Percentiles rank a stretch among this genome's conserved stretches.
These are phyloP conservation scores for Halcyon malimbica DNA, from an alignment of 2,113 vertebrate species.

Conservation along the genomic window DNA sequence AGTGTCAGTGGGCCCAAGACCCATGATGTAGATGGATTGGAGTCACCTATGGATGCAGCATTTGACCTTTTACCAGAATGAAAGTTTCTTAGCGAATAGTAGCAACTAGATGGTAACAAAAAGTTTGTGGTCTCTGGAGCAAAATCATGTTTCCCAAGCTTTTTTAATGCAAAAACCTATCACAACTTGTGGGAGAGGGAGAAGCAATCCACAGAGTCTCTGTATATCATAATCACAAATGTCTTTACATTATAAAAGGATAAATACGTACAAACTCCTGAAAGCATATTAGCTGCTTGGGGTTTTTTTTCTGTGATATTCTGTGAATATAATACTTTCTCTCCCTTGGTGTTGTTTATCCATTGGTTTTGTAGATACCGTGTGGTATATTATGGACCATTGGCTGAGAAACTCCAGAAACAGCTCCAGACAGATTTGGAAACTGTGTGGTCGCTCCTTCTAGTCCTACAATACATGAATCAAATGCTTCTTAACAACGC, in stretches of 20 bases:
- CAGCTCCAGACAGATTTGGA: background rate
- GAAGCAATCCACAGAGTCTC: background rate
- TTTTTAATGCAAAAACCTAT: background rate
- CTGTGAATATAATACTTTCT: background rate
- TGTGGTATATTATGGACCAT: background rate
- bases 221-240: background rate
- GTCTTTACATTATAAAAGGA: background rate
- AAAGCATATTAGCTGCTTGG: background rate
- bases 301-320: background rate
- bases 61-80: background rate
- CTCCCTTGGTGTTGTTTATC: background rate
- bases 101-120: background rate
- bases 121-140: background rate
- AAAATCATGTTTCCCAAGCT: background rate
- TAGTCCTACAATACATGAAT: background rate
- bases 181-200: background rate
- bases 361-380: background rate
- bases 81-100: background rate
- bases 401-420: background rate
- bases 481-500: background rate
- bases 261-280: background rate
- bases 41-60: too few relatives aligned
- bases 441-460: background rate
- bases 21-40: rapidly evolving
- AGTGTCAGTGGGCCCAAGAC: background rate